Base-by-base conservation (phyloP, 2,888 invertebrate genomes). In the Papilio gigon region DNA sequence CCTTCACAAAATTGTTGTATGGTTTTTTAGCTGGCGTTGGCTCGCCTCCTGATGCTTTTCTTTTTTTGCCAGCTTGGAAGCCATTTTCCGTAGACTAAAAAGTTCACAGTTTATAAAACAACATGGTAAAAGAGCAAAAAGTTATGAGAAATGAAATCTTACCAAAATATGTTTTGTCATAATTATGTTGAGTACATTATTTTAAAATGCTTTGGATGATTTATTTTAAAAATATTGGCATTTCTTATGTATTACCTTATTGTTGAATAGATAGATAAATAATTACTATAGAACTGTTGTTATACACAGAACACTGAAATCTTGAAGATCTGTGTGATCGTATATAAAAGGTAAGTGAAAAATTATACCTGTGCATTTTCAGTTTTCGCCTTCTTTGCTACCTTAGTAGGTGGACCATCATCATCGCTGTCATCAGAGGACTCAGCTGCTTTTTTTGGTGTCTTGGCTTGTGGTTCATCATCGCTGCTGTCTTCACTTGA, bases 1-100 rank as follows among this genome's bases (percentile, higher is more conserved):
- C 93, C 88, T 95, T 95, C 0, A 95, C 95, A 80, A 96, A 96
- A 79, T 96, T 96, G 72, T 77, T 93, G 80, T 96, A 96, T 63
- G 93, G 91, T 72, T 94, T 94, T 74, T 93, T 93, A 8, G 90
- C 85, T 68, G 89, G 86, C 35, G 84, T 85, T 9, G 78, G 77
- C 67, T 77, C 77, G 58, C 80, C 85, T 71, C 79, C 90, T 40
- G 90, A 90, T 22, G 86, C 87, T 84, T 91, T 91, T 69, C 92
- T 80, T 72, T 92, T 92, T 75, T 87, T 89, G 20, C 89, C 88
- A 68, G 79, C 71, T 79, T 85, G 80, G 63, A 74, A 64, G 63
- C 73, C 72, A 71, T 75, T 76, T 70, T 75, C 70, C 14, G 58
- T 64, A 27, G 60, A 65, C 80, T 86, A 71, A 76, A 82, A 78